These are phyloP conservation scores for Leptopilina myrica DNA, from an alignment of 2,888 invertebrate species.

Conservation along the genomic window DNA sequence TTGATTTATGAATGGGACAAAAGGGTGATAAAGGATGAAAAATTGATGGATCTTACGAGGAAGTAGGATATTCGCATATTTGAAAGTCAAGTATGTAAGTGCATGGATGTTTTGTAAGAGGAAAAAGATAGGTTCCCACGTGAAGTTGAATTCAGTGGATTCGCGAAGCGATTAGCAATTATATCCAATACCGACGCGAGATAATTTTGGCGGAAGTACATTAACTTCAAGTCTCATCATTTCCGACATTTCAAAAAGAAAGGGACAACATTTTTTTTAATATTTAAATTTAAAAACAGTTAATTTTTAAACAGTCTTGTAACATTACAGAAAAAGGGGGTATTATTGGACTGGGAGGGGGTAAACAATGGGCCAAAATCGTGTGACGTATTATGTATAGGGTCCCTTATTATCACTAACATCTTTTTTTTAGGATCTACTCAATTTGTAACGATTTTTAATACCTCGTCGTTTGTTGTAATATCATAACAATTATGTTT, in stretches of 20 bases:
- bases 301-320: too few relatives aligned
- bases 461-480: too few relatives aligned
- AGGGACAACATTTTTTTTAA: background rate
- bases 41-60: conserved; percentile 1
- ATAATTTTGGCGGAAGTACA: conserved; percentile 46
- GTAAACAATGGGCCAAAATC: too few relatives aligned
- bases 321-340: too few relatives aligned
- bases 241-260: background rate
- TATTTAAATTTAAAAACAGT: too few relatives aligned
- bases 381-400: too few relatives aligned
- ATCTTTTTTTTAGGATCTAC: too few relatives aligned
- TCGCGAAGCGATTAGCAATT: conserved; percentile 50
- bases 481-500: too few relatives aligned
- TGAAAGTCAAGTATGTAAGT: conserved; percentile 2
- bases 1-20: conserved; percentile 11
- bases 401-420: too few relatives aligned
- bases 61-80: conserved; percentile 12
- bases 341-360: too few relatives aligned
- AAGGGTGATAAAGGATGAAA: background rate
- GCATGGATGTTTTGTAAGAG: conserved; percentile 3
- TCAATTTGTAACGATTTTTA: too few relatives aligned
- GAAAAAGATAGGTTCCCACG: conserved; percentile 50
- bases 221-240: conserved; percentile 37
- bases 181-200: conserved; percentile 47
- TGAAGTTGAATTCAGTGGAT: conserved; percentile 44